These are phyloP conservation scores for Sinocyclocheilus anophthalmus DNA, from an alignment of 2,113 vertebrate genomes.

Conservation along the genomic window DNA sequence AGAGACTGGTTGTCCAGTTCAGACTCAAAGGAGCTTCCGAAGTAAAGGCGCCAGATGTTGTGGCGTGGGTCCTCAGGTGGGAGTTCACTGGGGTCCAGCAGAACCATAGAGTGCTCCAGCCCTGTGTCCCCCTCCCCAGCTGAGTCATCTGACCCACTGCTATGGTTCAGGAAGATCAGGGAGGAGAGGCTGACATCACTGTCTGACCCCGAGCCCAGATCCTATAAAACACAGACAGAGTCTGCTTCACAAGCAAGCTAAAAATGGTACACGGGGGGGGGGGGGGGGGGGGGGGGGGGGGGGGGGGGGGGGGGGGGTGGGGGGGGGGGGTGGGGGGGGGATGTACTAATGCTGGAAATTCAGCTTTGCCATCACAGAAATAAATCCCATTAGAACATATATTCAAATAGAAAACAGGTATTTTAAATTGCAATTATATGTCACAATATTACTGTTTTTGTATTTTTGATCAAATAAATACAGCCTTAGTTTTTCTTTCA, in stretches of 20 bases:
- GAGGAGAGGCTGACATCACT: conserved; percentile 94
- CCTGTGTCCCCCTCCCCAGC: conserved; percentile 81
- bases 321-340: too few relatives aligned
- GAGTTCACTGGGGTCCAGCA: conserved; percentile 80
- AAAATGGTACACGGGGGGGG: too few relatives aligned
- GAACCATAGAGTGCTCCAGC: conserved; percentile 82
- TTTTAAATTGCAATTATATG: background rate
- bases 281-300: too few relatives aligned
- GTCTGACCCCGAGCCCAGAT: conserved; percentile 85
- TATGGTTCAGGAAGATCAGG: conserved; percentile 94
- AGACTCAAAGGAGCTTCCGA: conserved; percentile 94
- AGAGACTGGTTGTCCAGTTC: conserved; percentile 84
- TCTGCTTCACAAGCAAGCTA: background rate
- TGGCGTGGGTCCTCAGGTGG: conserved; percentile 78
- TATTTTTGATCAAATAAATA: background rate
- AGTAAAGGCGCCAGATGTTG: conserved; percentile 94
- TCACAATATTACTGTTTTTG: background rate
- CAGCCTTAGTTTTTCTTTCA: too few relatives aligned
- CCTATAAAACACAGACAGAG: conserved; percentile 70
- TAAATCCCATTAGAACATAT: background rate
- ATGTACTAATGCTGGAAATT: background rate
- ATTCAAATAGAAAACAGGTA: background rate
- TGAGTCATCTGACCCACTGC: conserved; percentile 92
- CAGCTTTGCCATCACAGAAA: background rate
- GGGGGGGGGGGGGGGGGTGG: too few relatives aligned